Base-by-base conservation (phyloP, 2,888 invertebrate genomes). In the Bombyx huttoni region DNA sequence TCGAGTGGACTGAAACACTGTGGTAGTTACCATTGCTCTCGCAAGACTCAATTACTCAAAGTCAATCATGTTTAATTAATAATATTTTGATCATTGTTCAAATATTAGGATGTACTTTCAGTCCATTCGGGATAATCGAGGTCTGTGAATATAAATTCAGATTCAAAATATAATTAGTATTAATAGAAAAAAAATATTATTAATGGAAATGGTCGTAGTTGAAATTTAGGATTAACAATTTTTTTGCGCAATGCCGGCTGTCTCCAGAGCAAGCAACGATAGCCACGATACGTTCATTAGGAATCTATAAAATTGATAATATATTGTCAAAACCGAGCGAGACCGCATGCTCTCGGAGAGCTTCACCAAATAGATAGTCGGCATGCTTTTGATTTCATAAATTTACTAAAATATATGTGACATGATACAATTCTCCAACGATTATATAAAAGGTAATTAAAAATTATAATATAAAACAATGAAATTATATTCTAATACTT, bases 401-500 rank as follows among this genome's bases (percentile, higher is more conserved):
- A 40, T 10, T 74, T 40, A 40, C 40, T 10, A 40, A 8, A 40
- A 8, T 40, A 8, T 40, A 40, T 40, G 24, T 68, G 71, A 76
- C 67, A 73, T 75, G 75, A 78, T 72, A 75, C 77, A 79, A 79
- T 82, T 83, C 81, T 84, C 81, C 81, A 81, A 81, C 73, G 73
- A 76, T 74, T 75, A 79, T 79, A 75, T 78, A 78, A 78, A 77
- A 77, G 76, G 24, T 74, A 65, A 70, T 40, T 75, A 75, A 78
- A 73, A 75, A 73, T 8, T 40, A 10, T 70, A 70, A 65, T 71
- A 70, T 70, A 53, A 62, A 67, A 68, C 64, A 62, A 68, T 67
- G 73, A 77, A 75, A 73, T 63, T 73, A 77, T 86, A 84, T 85
- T 86, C 85, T 85, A 87, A 87, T 87, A 87, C 86, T 88, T 88